A percentile compares a stretch with the other conserved stretches of the same genome.
These are phyloP conservation scores for Byasa hedistus DNA, from an alignment of 2,888 invertebrate genomes.

Conservation along the genomic window DNA sequence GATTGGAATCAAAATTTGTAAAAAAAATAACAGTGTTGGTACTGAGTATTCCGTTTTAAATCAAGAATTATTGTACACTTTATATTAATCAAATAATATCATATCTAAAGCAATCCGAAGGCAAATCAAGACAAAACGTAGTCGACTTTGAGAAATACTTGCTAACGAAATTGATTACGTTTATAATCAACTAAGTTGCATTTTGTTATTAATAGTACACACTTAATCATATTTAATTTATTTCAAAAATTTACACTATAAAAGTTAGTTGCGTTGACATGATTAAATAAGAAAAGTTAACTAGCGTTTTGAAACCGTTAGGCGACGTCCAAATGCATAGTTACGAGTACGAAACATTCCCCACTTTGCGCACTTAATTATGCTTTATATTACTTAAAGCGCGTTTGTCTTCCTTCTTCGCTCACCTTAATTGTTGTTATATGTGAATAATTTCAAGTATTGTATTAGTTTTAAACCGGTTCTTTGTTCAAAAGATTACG, in stretches of 20 bases:
- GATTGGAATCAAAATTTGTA: too few species aligned
- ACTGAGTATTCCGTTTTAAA: too few species aligned
- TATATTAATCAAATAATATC: too few species aligned
- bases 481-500: slow-evolving; percentile 6
- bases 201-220: background rate
- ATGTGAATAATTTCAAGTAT: slow-evolving; percentile 17
- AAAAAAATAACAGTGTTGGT: too few species aligned
- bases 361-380: slow-evolving; percentile 16
- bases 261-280: background rate
- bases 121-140: too few species aligned
- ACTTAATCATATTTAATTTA: background rate
- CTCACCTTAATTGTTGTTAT: slow-evolving; percentile 12
- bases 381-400: slow-evolving; percentile 9
- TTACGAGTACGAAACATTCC: slow-evolving; percentile 11
- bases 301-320: slow-evolving; percentile 17
- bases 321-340: background rate
- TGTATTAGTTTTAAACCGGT: slow-evolving; percentile 11
- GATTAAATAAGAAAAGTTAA: background rate
- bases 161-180: too few species aligned
- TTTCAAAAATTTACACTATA: background rate
- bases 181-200: too few species aligned
- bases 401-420: slow-evolving; percentile 8
- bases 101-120: too few species aligned
- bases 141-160: too few species aligned
- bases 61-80: too few species aligned